Conservation (phyloP, 2,888 invertebrate species). For the Chloromyia formosa region DNA sequence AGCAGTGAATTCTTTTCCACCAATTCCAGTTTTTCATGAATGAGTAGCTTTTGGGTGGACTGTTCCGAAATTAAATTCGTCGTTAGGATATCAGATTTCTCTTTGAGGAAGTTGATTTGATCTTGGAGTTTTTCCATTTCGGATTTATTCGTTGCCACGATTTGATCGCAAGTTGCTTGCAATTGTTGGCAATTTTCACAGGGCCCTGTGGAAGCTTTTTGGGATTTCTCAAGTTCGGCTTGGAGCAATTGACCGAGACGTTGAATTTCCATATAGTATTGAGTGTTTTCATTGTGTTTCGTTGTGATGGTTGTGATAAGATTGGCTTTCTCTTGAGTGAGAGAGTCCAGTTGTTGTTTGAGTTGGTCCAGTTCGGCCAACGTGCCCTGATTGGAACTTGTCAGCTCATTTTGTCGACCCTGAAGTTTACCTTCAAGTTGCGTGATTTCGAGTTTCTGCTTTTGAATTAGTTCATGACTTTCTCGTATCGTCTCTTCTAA, state of each 20-base stretch:
- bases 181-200: constrained; percentile 54
- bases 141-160: constrained; percentile 48
- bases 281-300: constrained; percentile 86
- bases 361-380: constrained; percentile 51
- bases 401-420: constrained; percentile 49
- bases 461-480: not conserved
- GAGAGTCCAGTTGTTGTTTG: constrained; percentile 55
- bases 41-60: constrained; percentile 70
- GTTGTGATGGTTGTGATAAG: constrained; percentile 76
- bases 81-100: constrained; percentile 75
- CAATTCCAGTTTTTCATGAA: constrained; percentile 71
- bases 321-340: constrained; percentile 72
- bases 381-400: constrained; percentile 45
- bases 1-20: constrained; percentile 73
- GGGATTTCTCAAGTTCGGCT: constrained; percentile 65
- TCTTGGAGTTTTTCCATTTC: constrained; percentile 68
- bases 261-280: constrained; percentile 87
- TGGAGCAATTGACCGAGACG: constrained; percentile 72
- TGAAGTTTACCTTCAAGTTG: constrained; percentile 40
- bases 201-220: constrained; percentile 38
- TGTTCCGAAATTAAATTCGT: constrained; percentile 75
- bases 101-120: constrained; percentile 69
- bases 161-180: constrained; percentile 53
- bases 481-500: not conserved
- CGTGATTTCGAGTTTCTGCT: constrained; percentile 36